Conservation (phyloP, 2,797 vertebrate species). For the Gastrophryne carolinensis region DNA sequence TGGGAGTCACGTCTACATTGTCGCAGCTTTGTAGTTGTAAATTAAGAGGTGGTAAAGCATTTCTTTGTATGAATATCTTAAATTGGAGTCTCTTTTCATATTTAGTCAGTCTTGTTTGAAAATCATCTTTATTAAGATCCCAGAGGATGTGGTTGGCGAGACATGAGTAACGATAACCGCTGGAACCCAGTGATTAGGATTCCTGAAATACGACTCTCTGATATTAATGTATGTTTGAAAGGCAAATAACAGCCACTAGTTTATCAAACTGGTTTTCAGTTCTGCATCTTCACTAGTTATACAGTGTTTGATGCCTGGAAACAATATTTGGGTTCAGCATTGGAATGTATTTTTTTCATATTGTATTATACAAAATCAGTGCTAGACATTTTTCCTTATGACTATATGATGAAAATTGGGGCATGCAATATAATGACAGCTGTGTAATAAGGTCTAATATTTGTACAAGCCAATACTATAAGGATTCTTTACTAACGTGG, state of each 20-base stretch:
- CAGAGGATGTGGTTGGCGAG: neutral
- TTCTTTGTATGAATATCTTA: constrained; percentile 33
- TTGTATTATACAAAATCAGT: neutral
- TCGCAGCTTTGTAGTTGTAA: constrained; percentile 28
- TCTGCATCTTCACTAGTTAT: neutral
- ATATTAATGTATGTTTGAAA: neutral
- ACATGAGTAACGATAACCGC: neutral
- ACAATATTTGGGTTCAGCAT: neutral
- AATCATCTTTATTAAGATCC: constrained; percentile 31
- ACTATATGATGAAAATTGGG: no score
- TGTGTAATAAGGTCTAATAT: no score
- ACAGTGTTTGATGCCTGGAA: neutral
- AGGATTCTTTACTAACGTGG: no score
- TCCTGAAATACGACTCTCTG: neutral
- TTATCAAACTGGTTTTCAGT: neutral
- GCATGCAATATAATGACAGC: no score
- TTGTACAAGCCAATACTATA: no score
- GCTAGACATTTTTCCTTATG: no score
- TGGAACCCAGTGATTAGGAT: neutral
- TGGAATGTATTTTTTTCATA: neutral
- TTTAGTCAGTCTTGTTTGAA: constrained; percentile 14
- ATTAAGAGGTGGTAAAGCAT: constrained; percentile 12
- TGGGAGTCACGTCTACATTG: constrained; percentile 31
- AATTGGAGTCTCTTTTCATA: constrained; percentile 15
- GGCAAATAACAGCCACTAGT: neutral